These are phyloP conservation scores for Cydia splendana DNA, from an alignment of 1,140 invertebrate species.

Conservation along the genomic window DNA sequence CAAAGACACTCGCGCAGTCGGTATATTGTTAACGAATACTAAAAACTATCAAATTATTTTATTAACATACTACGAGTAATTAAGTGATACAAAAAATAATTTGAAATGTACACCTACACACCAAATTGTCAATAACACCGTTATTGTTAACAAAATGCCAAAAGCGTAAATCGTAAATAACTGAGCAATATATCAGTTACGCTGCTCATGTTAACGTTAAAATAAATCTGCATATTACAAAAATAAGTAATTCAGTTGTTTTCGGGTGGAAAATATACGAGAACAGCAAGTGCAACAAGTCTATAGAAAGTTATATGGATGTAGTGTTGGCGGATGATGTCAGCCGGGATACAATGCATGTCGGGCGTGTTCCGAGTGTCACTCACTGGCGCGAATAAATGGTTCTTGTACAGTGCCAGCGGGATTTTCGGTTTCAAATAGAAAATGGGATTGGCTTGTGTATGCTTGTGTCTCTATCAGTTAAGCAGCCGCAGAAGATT, in stretches of 20 bases:
- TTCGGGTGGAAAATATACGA: background rate
- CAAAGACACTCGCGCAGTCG: no score
- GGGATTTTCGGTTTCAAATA: constrained; percentile 51
- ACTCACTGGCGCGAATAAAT: constrained; percentile 44
- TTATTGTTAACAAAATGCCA: constrained; percentile 1
- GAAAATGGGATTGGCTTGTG: constrained; percentile 62
- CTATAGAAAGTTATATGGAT: constrained; percentile 37
- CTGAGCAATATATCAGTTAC: background rate
- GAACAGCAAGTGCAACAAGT: constrained; percentile 43
- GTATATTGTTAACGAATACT: no score
- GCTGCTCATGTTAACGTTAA: background rate
- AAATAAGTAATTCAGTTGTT: background rate
- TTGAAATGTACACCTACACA: no score
- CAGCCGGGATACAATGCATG: constrained; percentile 46
- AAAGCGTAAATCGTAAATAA: background rate
- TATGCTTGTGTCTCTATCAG: constrained; percentile 47
- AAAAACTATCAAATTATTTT: background rate
- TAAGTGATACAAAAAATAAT: background rate
- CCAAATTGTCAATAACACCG: no score
- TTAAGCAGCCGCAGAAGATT: constrained; percentile 47
- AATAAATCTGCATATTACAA: background rate
- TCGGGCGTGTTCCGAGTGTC: constrained; percentile 44
- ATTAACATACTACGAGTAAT: background rate
- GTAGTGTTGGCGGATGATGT: constrained; percentile 45
- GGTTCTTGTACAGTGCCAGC: constrained; percentile 36